Evolutionary conservation across 2,888 invertebrate species (phyloP).

Genomic region (Poecilobothrus nobilitatus): DNA sequence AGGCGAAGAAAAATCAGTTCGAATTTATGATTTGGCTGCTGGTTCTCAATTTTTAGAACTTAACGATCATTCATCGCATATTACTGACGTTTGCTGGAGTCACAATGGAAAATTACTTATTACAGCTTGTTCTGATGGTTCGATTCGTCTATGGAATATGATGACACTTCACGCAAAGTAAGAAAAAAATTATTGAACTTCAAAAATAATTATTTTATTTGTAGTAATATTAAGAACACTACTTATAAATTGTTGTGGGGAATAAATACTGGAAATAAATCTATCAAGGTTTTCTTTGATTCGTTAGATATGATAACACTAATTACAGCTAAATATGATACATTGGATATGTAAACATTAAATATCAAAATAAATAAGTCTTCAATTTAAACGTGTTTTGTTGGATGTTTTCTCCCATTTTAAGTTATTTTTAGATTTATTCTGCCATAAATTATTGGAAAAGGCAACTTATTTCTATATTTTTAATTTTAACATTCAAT

Average conservation of each 20-base stretch:
- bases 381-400: too few relatives aligned
- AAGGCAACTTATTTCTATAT: too few relatives aligned
- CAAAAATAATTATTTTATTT: conserved; percentile 6
- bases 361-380: too few relatives aligned
- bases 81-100: conserved; percentile 54
- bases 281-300: conserved; percentile 22
- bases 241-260: conserved; percentile 19
- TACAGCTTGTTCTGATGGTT: conserved; percentile 59
- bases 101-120: conserved; percentile 52
- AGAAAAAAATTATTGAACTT: conserved; percentile 5
- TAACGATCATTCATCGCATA: conserved; percentile 49
- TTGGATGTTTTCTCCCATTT: too few relatives aligned
- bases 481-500: too few relatives aligned
- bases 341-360: too few relatives aligned
- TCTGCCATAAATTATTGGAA: too few relatives aligned
- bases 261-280: conserved; percentile 22
- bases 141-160: conserved; percentile 57
- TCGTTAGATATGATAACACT: conserved; percentile 17
- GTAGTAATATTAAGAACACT: conserved; percentile 13
- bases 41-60: conserved; percentile 53
- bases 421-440: too few relatives aligned
- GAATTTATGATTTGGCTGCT: conserved; percentile 58
- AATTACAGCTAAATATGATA: not conserved
- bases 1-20: conserved; percentile 57
- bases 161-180: conserved; percentile 30